A percentile compares a stretch with the other conserved stretches of the same genome.
Evolutionary conservation across 30 jellyfish, hydroid and myxozoan species (phyloP).

Genomic region (Pseudorhiza aurosa): DNA sequence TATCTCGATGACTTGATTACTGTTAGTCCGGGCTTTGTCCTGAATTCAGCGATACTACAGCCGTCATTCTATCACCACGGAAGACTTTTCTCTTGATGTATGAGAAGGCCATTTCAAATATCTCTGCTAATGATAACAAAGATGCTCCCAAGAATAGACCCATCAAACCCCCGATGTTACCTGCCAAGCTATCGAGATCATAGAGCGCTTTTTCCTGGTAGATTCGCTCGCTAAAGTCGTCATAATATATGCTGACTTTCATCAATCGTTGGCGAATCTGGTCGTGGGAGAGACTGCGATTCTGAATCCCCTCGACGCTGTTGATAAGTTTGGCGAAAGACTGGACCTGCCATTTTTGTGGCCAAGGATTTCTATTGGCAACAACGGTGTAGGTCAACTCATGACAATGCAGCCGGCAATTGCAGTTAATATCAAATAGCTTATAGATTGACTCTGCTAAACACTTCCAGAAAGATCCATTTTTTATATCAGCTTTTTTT

Average conservation of each 20-base stretch:
- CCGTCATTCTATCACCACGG: too few species aligned
- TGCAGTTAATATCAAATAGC: too few species aligned
- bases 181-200: not conserved
- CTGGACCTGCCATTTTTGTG: constrained; percentile 19
- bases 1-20: not conserved
- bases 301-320: not conserved
- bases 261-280: constrained; percentile 40
- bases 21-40: too few species aligned
- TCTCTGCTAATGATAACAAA: constrained; percentile 31
- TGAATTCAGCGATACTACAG: too few species aligned
- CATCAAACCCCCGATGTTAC: constrained; percentile 60
- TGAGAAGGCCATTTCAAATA: constrained; percentile 12
- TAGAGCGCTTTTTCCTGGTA: constrained; percentile 14
- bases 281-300: not conserved
- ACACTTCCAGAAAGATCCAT: not conserved
- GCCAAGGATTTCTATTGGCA: constrained; percentile 33
- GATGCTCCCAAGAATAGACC: constrained; percentile 62
- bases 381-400: constrained; percentile 1
- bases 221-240: not conserved
- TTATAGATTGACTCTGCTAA: too few species aligned
- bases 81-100: not conserved
- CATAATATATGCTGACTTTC: constrained; percentile 41
- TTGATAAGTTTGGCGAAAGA: not conserved
- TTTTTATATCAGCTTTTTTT: not conserved
- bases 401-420: constrained; percentile 11